Conservation (phyloP, 1,140 invertebrate species). For the Drosophila auraria region DNA sequence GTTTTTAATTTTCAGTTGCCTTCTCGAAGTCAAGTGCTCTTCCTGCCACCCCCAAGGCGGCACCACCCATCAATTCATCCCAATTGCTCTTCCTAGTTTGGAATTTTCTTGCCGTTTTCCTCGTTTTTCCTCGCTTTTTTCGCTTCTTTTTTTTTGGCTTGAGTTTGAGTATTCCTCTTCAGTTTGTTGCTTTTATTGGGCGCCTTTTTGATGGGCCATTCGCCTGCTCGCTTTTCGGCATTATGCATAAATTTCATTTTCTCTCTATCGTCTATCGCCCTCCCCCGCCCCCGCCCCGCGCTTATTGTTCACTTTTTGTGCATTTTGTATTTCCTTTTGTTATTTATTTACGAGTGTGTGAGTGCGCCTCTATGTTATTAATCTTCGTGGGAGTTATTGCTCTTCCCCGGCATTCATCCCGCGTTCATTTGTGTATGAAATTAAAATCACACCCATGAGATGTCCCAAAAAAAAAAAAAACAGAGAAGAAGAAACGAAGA, state of each 20-base stretch:
- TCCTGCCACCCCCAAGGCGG: no score
- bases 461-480: constrained; percentile 35
- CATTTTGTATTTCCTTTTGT: constrained; percentile 71
- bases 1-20: constrained; percentile 9
- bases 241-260: constrained; percentile 83
- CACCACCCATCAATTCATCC: constrained; percentile 51
- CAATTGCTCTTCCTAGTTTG: constrained; percentile 65
- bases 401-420: constrained; percentile 46
- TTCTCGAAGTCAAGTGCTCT: constrained; percentile 21
- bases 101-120: constrained; percentile 33
- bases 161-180: constrained; percentile 36
- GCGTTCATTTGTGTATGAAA: constrained; percentile 84
- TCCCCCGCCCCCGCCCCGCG: constrained; percentile 16
- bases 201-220: constrained; percentile 74
- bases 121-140: constrained; percentile 21
- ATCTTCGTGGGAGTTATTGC: constrained; percentile 84
- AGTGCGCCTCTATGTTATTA: constrained; percentile 67
- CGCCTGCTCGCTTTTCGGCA: constrained; percentile 59
- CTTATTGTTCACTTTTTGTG: constrained; percentile 81
- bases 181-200: constrained; percentile 65
- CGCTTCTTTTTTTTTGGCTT: constrained; percentile 7
- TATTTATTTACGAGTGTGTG: constrained; percentile 69
- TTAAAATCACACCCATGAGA: constrained; percentile 85
- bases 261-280: constrained; percentile 12
- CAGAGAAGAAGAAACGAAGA: no score